Evolutionary conservation across 2,113 vertebrate genomes (phyloP).

Genomic region (Synodontis membranacea): DNA sequence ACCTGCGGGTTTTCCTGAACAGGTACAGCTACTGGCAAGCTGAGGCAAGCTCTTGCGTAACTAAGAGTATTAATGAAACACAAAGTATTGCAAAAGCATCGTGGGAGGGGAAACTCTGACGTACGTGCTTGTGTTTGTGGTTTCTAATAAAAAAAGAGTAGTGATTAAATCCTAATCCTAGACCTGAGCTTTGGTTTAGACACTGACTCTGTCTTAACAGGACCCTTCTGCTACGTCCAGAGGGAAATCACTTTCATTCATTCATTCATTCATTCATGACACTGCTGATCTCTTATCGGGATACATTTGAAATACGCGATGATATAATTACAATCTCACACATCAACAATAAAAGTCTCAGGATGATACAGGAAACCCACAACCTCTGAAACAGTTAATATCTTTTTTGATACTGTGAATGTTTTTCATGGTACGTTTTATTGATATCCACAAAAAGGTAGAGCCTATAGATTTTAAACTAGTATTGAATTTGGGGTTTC

Average conservation of each 20-base stretch:
- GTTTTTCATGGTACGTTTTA: too few species aligned
- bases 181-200: neutral
- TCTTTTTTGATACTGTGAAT: too few species aligned
- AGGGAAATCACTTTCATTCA: neutral
- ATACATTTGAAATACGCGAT: neutral
- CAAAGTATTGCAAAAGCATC: neutral
- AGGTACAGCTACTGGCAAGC: neutral
- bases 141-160: neutral
- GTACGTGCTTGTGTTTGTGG: neutral
- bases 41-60: slow-evolving; percentile 16
- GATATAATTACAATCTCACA: neutral
- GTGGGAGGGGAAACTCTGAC: neutral
- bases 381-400: neutral
- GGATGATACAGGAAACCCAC: neutral
- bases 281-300: neutral
- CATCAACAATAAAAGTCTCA: neutral
- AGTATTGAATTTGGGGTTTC: neutral
- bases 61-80: neutral
- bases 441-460: neutral
- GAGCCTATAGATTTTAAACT: neutral
- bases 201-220: neutral
- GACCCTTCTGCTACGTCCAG: neutral
- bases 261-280: neutral
- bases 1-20: neutral
- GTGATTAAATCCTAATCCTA: neutral